Conservation (phyloP, 2,797 vertebrate genomes). For the Limosa lapponica region DNA sequence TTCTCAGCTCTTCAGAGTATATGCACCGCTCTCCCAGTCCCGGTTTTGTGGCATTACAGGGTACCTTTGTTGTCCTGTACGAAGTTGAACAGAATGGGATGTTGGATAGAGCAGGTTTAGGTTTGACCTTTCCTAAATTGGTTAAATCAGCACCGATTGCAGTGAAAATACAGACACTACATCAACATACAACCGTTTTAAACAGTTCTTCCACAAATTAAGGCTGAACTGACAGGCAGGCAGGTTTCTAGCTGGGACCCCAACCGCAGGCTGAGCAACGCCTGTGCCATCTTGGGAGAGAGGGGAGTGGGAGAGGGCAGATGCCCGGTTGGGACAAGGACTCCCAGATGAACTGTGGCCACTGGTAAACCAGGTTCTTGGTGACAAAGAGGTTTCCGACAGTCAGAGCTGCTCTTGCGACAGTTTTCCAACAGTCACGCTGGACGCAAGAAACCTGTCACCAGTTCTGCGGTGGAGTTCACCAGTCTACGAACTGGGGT, state of each 20-base stretch:
- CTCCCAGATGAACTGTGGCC: background rate
- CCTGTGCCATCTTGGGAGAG: background rate
- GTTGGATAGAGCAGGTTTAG: background rate
- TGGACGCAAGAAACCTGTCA: too few relatives aligned
- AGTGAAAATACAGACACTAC: background rate
- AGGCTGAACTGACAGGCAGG: background rate
- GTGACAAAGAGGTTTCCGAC: background rate
- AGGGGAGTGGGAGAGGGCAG: rapidly evolving
- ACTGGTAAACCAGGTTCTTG: rapidly evolving
- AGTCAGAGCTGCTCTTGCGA: background rate
- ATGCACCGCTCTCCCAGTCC: background rate
- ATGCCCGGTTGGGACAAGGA: background rate
- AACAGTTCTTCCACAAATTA: background rate
- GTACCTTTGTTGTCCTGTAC: background rate
- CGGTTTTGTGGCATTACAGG: rapidly evolving
- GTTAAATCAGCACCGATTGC: background rate
- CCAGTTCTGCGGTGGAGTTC: background rate
- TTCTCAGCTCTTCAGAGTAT: background rate
- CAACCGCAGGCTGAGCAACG: background rate
- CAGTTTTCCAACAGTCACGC: background rate
- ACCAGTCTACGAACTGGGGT: rapidly evolving
- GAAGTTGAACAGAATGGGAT: background rate
- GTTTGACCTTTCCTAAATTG: background rate
- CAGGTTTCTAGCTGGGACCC: background rate
- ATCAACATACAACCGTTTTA: background rate